Evolutionary conservation across 2,888 invertebrate genomes (phyloP), one percentile per base, ranked within the genome.

Genomic region (Synergus itoensis): DNA sequence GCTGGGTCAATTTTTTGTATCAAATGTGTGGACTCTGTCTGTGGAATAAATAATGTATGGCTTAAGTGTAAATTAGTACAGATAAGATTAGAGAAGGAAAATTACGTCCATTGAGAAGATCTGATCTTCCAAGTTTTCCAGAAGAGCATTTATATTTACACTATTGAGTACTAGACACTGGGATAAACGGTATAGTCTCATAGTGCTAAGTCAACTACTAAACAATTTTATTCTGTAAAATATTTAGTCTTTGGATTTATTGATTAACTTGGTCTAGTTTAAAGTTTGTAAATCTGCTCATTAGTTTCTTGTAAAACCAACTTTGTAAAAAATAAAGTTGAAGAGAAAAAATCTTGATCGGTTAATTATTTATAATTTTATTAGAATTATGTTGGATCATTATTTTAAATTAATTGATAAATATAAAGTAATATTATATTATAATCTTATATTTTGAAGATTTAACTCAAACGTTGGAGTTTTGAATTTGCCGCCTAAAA

Each of bases 81-180:
- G n/a, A 57, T 69, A 16, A 43, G 36, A 57, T 28, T 65, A 45
- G 7, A 21, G 11, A 14, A 36, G 41, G 8, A 14, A 45, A 4
- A 40, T 4, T 60, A 65, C 8, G 11, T n/a, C 45, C 18, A 53
- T 53, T 45, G 28, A 36, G 65, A 64, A 48, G 45, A 64, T 64
- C 76, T 40, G 4, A 75, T 63, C 36, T 28, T 45, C n/a, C 12
- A 18, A 12, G 28, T 57, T 43, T 40, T 57, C 28, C 40, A 57
- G 43, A 8, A 45, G 16, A 36, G 60, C 62, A 43, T 40, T 77
- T 62, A 80, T 73, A 45, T 53, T 21, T 73, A 53, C 28, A 73
- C 53, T 73, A n/a, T 36, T 28, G 53, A 28, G 45, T 14, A 48
- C 45, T 69, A 12, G 16, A 45, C 48, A 69, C 18, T 48, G 28